Conservation (phyloP, 1,140 invertebrate genomes). For the Ganaspis sp. region DNA sequence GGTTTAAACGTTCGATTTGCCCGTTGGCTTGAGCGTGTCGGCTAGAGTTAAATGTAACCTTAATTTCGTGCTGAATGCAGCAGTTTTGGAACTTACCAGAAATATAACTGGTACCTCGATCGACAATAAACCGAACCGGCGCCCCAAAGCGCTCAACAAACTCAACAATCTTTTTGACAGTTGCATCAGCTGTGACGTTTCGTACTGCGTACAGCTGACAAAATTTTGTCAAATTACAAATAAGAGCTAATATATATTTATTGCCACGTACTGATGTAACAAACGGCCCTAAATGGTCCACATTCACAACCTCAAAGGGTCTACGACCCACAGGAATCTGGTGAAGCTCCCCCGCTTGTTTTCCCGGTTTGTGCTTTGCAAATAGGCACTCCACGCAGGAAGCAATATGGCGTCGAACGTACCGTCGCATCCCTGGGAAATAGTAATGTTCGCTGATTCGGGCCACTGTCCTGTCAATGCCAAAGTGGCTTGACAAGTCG, state of each 20-base stretch:
- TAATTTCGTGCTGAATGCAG: conserved; percentile 4
- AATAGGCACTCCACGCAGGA: background rate
- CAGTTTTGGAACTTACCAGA: background rate
- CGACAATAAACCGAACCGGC: background rate
- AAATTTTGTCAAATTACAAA: conserved; percentile 13
- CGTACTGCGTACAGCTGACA: background rate
- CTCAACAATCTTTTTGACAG: background rate
- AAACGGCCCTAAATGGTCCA: conserved; percentile 41
- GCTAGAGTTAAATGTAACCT: conserved; percentile 49
- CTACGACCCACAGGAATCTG: conserved; percentile 26
- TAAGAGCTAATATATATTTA: conserved; percentile 22
- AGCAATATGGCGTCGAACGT: background rate
- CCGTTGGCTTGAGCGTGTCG: conserved; percentile 38
- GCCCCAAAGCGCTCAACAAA: background rate
- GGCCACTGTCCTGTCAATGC: background rate
- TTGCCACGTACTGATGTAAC: background rate
- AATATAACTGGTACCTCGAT: background rate
- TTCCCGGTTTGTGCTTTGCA: conserved; percentile 26
- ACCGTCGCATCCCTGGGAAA: background rate
- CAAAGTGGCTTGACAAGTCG: background rate
- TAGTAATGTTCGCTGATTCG: background rate
- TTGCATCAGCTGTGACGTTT: background rate
- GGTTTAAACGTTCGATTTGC: conserved; percentile 25
- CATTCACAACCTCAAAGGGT: conserved; percentile 35
- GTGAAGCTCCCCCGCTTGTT: conserved; percentile 32